Evolutionary conservation across 2,888 invertebrate genomes (phyloP), one percentile per base, ranked within the genome.

Genomic region (Teleogryllus oceanicus): DNA sequence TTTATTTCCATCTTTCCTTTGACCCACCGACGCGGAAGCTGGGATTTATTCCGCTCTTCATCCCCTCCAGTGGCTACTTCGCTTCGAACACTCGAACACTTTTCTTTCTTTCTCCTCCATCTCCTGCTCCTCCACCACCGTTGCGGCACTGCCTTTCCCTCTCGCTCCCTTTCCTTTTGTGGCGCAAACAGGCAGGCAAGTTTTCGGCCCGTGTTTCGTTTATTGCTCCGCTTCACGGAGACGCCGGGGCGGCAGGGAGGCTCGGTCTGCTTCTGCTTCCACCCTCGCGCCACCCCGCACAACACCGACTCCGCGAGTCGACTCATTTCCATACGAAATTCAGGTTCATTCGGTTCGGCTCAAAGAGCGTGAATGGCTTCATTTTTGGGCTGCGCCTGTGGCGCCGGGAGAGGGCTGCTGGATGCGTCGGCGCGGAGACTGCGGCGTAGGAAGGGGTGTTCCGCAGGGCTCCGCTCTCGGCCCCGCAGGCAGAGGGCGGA

Each of bases 291-390:
- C 62, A n/a, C 62, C 62, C 62, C 62, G n/a, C 62, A 18, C 8
- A 37, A 13, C 62, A 62, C n/a, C 62, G 62, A 13, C 62, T 62
- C 16, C n/a, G n/a, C 13, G 16, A 13, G 62, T 62, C 13, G n/a
- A 13, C 62, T n/a, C n/a, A 62, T 62, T 62, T 62, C 62, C 62
- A 62, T n/a, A 18, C 62, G 62, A n/a, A 62, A 62, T 62, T n/a
- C 62, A 62, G 62, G 16, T 62, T 62, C 62, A 62, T n/a, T 62
- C 62, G 62, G 16, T n/a, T 62, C 62, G n/a, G 62, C n/a, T 62
- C 62, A 62, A 18, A 62, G 62, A 62, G n/a, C 62, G 62, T 62
- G 62, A 62, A 62, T 62, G 62, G 62, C 62, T 62, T 62, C 62
- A 62, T 62, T 62, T 62, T 62, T n/a, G 62, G 62, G n/a, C 62